Evolutionary conservation across 1,140 invertebrate genomes (phyloP), one percentile per base, ranked within the genome.

Genomic region (Hyles euphorbiae): DNA sequence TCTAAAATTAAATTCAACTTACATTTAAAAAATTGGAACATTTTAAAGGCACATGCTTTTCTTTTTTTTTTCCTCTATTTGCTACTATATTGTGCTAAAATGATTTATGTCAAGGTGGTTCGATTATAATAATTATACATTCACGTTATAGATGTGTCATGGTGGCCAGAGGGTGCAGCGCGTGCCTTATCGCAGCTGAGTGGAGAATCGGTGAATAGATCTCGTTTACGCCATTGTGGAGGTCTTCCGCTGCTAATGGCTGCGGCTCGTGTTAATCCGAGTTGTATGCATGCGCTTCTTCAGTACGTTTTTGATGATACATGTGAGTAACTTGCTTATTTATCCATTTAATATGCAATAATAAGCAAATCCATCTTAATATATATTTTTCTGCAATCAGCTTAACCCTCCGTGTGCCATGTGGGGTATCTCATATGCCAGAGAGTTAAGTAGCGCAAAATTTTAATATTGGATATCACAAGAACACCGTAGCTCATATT

Each of bases 301-400:
- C 81, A 83, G 57, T 90, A 87, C 63, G 75, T 87, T 45, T 89
- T 85, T 70, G 87, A 90, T 74, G 82, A 86, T 53, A 72, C 73
- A 40, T 81, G 89, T 90, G 68, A 79, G 72, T 81, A 50, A 43
- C 32, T 55, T 11, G 6, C n/a, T 48, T 48, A 34, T 40, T 40
- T 40, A 5, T 47, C 10, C 3, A 6, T 5, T 47, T n/a, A 12
- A 5, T 12, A 12, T 47, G 4, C 10, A 47, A 8, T n/a, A 4
- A 11, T 47, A 51, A 5, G 33, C 48, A 22, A 22, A 22, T 22
- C 22, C 22, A 22, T 22, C 22, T 1, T 22, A 22, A 22, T 1
- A 22, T 22, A 22, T 22, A 22, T 22, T 22, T 22, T 22, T 22
- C 2, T 22, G 22, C 22, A 22, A 22, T 22, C 22, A 22, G 22